Evolutionary conservation across 2,888 invertebrate genomes (phyloP), one percentile per base, ranked within the genome.

Genomic region (Myopa tessellatipennis): DNA sequence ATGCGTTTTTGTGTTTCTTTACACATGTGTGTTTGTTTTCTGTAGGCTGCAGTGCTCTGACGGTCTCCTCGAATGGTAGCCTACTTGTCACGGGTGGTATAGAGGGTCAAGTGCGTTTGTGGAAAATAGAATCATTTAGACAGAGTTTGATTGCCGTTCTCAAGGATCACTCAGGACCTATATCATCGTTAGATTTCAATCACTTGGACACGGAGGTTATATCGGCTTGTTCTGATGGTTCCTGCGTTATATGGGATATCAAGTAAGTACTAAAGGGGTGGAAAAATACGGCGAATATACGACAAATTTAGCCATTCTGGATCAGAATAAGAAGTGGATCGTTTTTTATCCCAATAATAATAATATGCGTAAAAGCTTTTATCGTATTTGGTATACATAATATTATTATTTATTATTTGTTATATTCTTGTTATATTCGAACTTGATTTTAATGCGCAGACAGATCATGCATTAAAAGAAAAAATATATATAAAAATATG

Each of bases 231-330:
- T 94, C 94, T 0, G 98, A 98, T 89, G 98, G 98, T 14, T 95
- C 96, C 4, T 96, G 96, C 86, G 96, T 98, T 82, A 93, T 98
- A 80, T 98, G 98, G 98, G 95, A 97, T 86, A 90, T 98, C 34
- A 89, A 92, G 95, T 95, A 87, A 90, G 80, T 79, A 67, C 18
- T 14, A 60, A 72, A 52, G 38, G 34, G 36, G 34, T 16, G 55
- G 36, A 16, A 81, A 82, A 61, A 0, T 36, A 36, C 34, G 18
- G 26, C 40, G 52, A 55, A 36, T 73, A 75, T 60, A 26, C 26
- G 26, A 1, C 26, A 26, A 26, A 26, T 26, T 26, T 26, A 26
- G 26, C 26, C 71, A 79, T 79, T 7, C 89, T 55, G 26, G 36
- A 65, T 16, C 8, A 0, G 0, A 14, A 60, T 68, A 3, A 4